A percentile compares a stretch with the other conserved stretches of the same genome.
These are phyloP conservation scores for Rattus norvegicus DNA, from an alignment of 2,113 vertebrate genomes.

Conservation along the genomic window DNA sequence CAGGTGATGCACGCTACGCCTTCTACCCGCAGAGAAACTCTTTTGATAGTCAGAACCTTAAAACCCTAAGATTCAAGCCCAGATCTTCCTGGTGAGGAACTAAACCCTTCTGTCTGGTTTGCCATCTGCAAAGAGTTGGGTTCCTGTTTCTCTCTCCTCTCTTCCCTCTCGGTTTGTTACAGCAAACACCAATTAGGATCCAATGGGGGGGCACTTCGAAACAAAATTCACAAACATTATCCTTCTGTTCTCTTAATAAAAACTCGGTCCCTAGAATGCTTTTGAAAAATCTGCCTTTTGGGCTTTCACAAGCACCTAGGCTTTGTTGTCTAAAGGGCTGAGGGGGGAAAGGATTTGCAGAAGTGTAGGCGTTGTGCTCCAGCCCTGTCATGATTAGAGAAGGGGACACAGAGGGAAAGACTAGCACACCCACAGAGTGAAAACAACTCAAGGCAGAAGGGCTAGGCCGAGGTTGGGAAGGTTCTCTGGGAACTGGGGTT, in stretches of 20 bases:
- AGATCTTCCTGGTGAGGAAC: not conserved
- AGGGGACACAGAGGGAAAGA: not conserved
- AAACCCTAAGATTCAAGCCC: not conserved
- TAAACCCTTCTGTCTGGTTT: not conserved
- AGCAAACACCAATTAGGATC: constrained; percentile 4
- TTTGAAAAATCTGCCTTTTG: not conserved
- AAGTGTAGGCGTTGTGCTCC: not conserved
- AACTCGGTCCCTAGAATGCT: not conserved
- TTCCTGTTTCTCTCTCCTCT: not conserved
- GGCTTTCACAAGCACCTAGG: not conserved
- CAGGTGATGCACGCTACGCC: not conserved
- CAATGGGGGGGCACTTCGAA: not conserved
- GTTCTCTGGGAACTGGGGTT: not conserved
- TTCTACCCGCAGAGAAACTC: not conserved
- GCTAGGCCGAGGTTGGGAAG: not conserved
- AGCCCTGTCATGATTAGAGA: not conserved
- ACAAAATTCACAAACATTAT: not conserved
- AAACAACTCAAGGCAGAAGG: not conserved
- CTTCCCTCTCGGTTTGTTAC: not conserved
- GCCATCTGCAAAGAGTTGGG: not conserved
- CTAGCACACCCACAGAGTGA: not conserved
- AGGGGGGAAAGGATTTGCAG: not conserved
- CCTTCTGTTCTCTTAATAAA: not conserved
- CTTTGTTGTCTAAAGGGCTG: not conserved
- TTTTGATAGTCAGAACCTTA: not conserved